These are phyloP conservation scores for Oligia strigilis DNA, from an alignment of 2,888 invertebrate species.

Conservation along the genomic window DNA sequence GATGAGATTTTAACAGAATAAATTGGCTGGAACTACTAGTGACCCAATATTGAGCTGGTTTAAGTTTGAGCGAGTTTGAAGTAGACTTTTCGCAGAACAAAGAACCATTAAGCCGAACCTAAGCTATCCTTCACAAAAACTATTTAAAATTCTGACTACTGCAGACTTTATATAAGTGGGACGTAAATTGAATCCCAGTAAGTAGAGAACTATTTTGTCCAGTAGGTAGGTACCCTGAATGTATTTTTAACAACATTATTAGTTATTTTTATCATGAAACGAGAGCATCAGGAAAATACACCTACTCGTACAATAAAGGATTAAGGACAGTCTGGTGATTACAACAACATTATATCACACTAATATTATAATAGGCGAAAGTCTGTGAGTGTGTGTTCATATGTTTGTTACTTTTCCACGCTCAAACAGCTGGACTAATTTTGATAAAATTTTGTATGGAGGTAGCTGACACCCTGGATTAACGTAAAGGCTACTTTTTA, in stretches of 20 bases:
- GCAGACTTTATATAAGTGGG: background rate
- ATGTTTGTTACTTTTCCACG: too few species aligned
- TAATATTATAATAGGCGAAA: too few species aligned
- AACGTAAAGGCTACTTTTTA: too few species aligned
- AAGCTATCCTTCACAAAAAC: background rate
- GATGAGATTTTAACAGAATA: background rate
- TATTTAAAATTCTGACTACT: background rate
- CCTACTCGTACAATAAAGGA: conserved; percentile 29
- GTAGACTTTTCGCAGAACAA: background rate
- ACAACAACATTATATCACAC: conserved; percentile 1
- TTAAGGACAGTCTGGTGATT: conserved; percentile 9
- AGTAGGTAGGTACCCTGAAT: background rate
- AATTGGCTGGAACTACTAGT: background rate
- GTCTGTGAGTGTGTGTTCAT: too few species aligned
- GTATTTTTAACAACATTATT: background rate
- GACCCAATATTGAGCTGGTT: conserved; percentile 4
- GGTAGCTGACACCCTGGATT: too few species aligned
- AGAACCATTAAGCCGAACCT: background rate
- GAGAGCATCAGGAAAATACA: background rate
- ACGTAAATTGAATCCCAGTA: conserved; percentile 12
- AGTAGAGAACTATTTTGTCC: background rate
- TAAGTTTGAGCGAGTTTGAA: background rate
- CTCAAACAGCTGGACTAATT: too few species aligned
- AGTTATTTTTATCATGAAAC: background rate
- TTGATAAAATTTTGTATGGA: too few species aligned